Percentiles rank a stretch among this genome's conserved stretches.
Evolutionary conservation across 2,113 vertebrate species (phyloP).

Genomic region (Dolichotis patagonum): DNA sequence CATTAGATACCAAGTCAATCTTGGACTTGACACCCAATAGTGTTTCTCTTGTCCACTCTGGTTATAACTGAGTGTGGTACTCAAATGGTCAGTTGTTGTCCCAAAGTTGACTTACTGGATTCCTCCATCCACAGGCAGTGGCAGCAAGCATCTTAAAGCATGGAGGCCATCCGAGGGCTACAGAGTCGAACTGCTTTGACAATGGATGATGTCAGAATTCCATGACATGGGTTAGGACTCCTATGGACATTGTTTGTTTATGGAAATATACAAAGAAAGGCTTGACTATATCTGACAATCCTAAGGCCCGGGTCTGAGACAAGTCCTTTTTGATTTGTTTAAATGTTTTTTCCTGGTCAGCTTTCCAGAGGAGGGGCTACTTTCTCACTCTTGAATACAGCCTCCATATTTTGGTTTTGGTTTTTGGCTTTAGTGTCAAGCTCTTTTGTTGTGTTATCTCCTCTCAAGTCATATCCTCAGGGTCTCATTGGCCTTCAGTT

Average conservation of each 20-base stretch:
- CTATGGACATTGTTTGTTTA: background rate
- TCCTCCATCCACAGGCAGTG: background rate
- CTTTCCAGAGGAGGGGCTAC: background rate
- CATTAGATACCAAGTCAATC: background rate
- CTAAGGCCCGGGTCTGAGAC: background rate
- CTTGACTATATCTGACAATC: background rate
- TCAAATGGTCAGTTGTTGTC: background rate
- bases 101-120: background rate
- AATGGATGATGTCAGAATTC: background rate
- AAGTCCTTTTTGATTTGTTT: background rate
- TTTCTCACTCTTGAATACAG: background rate
- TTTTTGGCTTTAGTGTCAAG: background rate
- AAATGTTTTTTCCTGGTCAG: background rate
- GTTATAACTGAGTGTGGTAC: background rate
- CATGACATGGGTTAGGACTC: background rate
- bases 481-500: background rate
- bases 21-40: background rate
- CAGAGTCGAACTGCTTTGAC: background rate
- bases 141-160: background rate
- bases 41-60: background rate
- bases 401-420: background rate
- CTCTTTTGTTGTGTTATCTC: background rate
- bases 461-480: background rate
- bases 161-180: background rate
- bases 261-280: background rate